Base-by-base conservation (phyloP, 2,888 invertebrate genomes). In the Drosophila eohydei region DNA sequence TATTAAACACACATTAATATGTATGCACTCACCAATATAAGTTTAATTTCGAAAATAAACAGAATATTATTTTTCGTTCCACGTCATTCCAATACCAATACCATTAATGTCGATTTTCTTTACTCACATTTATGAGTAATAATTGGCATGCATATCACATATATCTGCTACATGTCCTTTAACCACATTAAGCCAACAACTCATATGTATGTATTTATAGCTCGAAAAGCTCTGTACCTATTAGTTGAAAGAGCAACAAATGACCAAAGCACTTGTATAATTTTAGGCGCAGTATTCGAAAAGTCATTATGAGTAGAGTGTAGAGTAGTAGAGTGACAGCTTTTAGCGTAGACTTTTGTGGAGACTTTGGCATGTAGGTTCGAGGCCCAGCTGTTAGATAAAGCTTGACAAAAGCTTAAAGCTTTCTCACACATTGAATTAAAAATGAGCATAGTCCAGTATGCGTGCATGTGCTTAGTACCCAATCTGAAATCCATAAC, bases 141-240 rank as follows among this genome's bases (percentile, higher is more conserved):
- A 83, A 85, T 81, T 88, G 61, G 48, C 58, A 69, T 69, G 71
- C 64, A 82, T 83, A 77, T 79, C 76, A 73, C 71, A 74, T 67
- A 69, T 71, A 78, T 74, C 46, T 56, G 38, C 32, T 55, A 43
- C 71, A 60, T 40, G 38, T 59, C 57, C 36, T 36, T 38, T 56
- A 71, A 34, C 8, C 34, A 34, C 59, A 68, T 61, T 61, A 67
- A 52, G 46, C 60, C 54, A 71, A 65, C 50, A 50, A 21, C 32
- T 21, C 26, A 56, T 36, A 9, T 21, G 14, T 51, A 5, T 16
- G 8, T 14, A 46, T 5, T 52, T 5, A 11, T n/a, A n/a, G n/a
- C 8, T n/a, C 4, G 32, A 34, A 34, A 16, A 12, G 12, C 2
- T 38, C 1, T 7, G 12, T 7, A 30, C 7, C 16, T 30, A 50